phyloP scores from a whole-genome alignment of 2,797 vertebrate genomes.

The Tachyglossus aculeatus region DNA sequence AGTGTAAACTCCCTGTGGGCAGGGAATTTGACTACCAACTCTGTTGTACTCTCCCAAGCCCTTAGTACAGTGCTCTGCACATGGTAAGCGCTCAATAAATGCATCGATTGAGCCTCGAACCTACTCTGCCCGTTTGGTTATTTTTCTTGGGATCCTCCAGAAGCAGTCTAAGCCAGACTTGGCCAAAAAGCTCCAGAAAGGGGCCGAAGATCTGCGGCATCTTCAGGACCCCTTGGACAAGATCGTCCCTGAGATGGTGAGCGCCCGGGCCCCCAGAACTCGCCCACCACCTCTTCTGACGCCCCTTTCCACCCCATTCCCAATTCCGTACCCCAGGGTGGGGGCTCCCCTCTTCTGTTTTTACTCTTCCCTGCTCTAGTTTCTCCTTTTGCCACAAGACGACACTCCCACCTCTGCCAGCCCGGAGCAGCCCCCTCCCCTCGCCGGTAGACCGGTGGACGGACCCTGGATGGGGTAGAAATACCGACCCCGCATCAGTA shows the following conservation, averaged over 20 bases:
- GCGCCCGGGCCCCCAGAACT: rapidly evolving
- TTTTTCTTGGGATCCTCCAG: no score
- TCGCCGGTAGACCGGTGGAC: no score
- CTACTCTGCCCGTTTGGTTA: no score
- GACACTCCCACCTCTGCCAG: neutral
- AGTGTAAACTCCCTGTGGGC: no score
- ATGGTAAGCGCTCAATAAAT: no score
- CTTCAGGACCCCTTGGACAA: conserved; percentile 35
- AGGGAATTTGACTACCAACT: no score
- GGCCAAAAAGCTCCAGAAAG: rapidly evolving
- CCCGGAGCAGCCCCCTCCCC: neutral
- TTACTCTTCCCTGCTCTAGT: neutral
- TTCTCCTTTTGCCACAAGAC: neutral
- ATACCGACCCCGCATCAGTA: no score
- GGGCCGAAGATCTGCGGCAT: neutral
- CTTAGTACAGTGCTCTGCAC: no score
- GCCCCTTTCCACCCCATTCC: no score
- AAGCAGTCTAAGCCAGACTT: rapidly evolving
- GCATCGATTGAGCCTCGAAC: no score
- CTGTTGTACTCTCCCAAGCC: no score
- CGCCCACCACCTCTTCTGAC: neutral
- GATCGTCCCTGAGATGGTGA: conserved; percentile 52
- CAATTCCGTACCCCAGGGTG: neutral
- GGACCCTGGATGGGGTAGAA: no score
- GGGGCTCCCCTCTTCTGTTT: neutral